Evolutionary conservation across 2,888 invertebrate genomes (phyloP), one percentile per base, ranked within the genome.

Genomic region (Notodonta dromedarius): DNA sequence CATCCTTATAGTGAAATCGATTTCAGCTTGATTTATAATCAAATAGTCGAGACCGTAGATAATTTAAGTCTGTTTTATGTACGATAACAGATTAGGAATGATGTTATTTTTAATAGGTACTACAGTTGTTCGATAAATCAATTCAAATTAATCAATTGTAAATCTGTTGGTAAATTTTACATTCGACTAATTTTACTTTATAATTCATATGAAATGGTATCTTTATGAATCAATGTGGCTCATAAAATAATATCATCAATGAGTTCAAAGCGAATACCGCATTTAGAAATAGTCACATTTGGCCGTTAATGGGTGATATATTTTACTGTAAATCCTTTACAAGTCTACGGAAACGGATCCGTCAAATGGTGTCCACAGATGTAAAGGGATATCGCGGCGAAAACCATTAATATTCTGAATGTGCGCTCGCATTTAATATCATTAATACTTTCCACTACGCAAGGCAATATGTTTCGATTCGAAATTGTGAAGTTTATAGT

Each of bases 1-100:
- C 63, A 61, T 59, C 61, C 60, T 65, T 69, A 68, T 66, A 68
- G 74, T 73, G 69, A 69, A 68, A 73, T 69, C 60, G 69, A 66
- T 77, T 77, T 67, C 56, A 60, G 62, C 71, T 65, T 74, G 74
- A 74, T 74, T 78, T 77, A 71, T 69, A 62, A 65, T 69, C 63
- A 58, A 66, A 67, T 67, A 64, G 53, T 65, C 62, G 55, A 57
- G 44, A 51, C 58, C 56, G 35, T 66, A 59, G 60, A 58, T 50
- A 63, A 66, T 65, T 71, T 62, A 57, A 62, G 66, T 63, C 59
- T 48, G 64, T 65, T 66, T 51, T 50, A 60, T 57, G 52, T 60
- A 55, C 57, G 60, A 66, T 67, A 64, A 62, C 55, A 61, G 60
- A 70, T 62, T 42, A 53, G 55, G 54, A 62, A 52, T 61, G 52